These are phyloP conservation scores for Gymnoscopelus microlampas DNA, from an alignment of 2,797 vertebrate species.

Conservation along the genomic window DNA sequence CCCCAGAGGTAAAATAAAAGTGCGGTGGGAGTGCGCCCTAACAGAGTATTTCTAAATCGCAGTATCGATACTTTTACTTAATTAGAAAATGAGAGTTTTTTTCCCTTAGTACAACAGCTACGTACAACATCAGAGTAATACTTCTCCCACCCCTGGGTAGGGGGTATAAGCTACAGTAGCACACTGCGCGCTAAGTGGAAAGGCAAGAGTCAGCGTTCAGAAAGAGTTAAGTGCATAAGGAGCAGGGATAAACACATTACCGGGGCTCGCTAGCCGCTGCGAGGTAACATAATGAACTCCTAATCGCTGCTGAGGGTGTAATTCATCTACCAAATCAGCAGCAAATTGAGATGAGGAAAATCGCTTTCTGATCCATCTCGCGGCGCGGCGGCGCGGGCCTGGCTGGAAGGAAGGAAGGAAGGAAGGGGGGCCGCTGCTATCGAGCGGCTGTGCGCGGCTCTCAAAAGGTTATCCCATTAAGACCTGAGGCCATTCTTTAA, in stretches of 20 bases:
- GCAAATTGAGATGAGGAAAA: slow-evolving; percentile 82
- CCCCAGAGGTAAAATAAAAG: no score
- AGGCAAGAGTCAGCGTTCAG: slow-evolving; percentile 43
- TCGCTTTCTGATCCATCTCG: slow-evolving; percentile 78
- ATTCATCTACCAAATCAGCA: slow-evolving; percentile 82
- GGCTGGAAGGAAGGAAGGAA: slow-evolving; percentile 26
- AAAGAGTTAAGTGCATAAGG: slow-evolving; percentile 77
- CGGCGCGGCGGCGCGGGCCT: slow-evolving; percentile 54
- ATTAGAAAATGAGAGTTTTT: no score
- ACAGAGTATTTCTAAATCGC: no score
- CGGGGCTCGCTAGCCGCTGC: slow-evolving; percentile 62
- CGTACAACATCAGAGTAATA: no score
- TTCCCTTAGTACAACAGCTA: no score
- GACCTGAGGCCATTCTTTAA: no score
- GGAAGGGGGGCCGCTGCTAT: slow-evolving; percentile 59
- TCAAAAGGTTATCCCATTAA: no score
- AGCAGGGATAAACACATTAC: slow-evolving; percentile 80
- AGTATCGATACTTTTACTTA: no score
- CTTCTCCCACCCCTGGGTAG: no score
- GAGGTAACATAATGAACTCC: slow-evolving; percentile 81
- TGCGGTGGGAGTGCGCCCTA: no score
- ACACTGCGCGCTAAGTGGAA: no score
- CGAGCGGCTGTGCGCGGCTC: slow-evolving; percentile 55
- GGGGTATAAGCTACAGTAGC: no score
- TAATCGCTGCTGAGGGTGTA: slow-evolving; percentile 80